Conservation (phyloP, 23 tunicate genomes). For the Clavelina lepadiformis region DNA sequence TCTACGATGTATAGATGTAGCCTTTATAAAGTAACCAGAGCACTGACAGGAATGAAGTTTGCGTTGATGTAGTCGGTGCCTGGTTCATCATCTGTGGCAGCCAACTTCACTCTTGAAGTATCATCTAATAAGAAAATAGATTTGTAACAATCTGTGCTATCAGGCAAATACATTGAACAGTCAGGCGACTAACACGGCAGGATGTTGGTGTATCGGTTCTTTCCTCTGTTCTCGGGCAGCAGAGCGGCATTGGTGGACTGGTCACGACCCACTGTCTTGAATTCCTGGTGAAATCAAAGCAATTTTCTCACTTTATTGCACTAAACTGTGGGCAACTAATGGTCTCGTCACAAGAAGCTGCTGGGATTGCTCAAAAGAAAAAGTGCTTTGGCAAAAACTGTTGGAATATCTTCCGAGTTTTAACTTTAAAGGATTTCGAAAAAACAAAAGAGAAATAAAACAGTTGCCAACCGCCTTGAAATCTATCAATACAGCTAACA, state of each 20-base stretch:
- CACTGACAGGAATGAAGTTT: constrained; percentile 90
- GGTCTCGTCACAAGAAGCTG: too few relatives aligned
- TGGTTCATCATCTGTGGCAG: constrained; percentile 57
- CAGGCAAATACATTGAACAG: neutral
- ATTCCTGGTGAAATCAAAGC: constrained; percentile 42
- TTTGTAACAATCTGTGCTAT: neutral
- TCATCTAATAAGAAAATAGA: constrained; percentile 39
- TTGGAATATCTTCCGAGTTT: too few relatives aligned
- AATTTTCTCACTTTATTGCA: too few relatives aligned
- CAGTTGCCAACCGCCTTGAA: too few relatives aligned
- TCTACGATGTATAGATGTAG: too few relatives aligned
- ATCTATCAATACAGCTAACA: neutral
- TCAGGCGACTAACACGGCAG: constrained; percentile 59
- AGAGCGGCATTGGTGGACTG: constrained; percentile 63
- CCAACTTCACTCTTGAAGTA: constrained; percentile 53
- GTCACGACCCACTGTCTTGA: constrained; percentile 74
- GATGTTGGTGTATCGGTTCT: constrained; percentile 92
- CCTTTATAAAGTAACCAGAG: too few relatives aligned
- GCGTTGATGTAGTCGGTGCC: constrained; percentile 95
- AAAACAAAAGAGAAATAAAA: too few relatives aligned
- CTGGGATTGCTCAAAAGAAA: too few relatives aligned
- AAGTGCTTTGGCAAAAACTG: neutral
- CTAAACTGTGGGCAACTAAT: too few relatives aligned
- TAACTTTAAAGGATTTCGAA: too few relatives aligned
- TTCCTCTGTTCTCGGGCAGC: constrained; percentile 64